These are phyloP conservation scores for Tricholaema leucomelas DNA, from an alignment of 2,113 vertebrate genomes.

Conservation along the genomic window DNA sequence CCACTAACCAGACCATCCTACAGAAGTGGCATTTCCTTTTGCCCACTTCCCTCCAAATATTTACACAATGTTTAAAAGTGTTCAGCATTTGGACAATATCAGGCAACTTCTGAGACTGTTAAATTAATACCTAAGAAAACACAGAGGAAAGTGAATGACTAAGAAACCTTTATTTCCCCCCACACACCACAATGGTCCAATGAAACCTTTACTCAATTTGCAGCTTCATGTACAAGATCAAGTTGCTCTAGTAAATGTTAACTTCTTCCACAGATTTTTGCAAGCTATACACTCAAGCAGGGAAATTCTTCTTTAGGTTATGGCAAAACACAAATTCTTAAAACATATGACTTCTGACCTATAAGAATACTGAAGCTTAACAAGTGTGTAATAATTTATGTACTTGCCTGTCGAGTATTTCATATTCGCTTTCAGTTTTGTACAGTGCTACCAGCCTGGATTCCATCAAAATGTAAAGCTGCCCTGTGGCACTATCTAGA, in stretches of 20 bases:
- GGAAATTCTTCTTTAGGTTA: not conserved
- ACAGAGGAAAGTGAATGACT: not conserved
- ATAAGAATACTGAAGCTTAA: not conserved
- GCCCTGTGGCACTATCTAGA: constrained; percentile 83
- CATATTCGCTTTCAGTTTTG: constrained; percentile 90
- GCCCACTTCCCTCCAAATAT: not conserved
- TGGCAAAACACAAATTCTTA: not conserved
- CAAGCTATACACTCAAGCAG: not conserved
- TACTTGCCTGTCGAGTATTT: constrained; percentile 89
- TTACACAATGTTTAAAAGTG: not conserved
- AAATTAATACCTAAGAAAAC: not conserved
- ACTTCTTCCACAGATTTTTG: not conserved
- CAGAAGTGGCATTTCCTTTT: not conserved
- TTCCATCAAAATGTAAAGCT: constrained; percentile 93
- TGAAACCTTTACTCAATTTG: not conserved
- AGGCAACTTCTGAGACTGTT: not conserved
- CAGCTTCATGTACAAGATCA: not conserved
- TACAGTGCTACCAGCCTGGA: constrained; percentile 89
- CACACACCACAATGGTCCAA: not conserved
- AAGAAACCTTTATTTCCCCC: not conserved
- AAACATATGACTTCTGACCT: not conserved
- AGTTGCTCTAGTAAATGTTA: not conserved
- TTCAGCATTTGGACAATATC: not conserved
- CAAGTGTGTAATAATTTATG: not conserved
- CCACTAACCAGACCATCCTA: not conserved